These are phyloP conservation scores for Indicator maculatus DNA, from an alignment of 2,113 vertebrate genomes.

Conservation along the genomic window DNA sequence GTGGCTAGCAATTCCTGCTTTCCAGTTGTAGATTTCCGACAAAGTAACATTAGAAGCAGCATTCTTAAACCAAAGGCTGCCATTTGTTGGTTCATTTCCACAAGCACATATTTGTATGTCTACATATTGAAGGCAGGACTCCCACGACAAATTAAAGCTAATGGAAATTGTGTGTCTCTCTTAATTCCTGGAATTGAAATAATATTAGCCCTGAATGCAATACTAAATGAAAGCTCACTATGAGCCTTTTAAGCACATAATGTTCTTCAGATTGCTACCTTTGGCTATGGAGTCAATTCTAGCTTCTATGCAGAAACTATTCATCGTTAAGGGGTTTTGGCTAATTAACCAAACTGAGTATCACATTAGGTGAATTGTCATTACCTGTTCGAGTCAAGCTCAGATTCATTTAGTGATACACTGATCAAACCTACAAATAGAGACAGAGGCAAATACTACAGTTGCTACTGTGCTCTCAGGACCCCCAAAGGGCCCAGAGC, in stretches of 20 bases:
- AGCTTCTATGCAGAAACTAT: not conserved
- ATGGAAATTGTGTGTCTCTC: not conserved
- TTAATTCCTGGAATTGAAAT: not conserved
- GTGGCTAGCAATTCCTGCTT: not conserved
- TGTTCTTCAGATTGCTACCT: conserved; percentile 36
- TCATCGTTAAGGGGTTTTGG: conserved; percentile 33
- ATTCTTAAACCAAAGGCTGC: not conserved
- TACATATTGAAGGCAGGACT: not conserved
- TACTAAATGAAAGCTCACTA: conserved; percentile 6
- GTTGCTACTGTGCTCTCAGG: rapidly evolving
- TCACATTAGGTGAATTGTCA: not conserved
- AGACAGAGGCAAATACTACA: not conserved
- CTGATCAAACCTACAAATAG: not conserved
- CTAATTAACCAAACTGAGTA: conserved; percentile 35
- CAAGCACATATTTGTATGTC: conserved; percentile 1
- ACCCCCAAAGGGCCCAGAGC: not conserved
- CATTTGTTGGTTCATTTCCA: conserved; percentile 23
- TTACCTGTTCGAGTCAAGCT: not conserved
- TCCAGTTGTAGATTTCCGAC: not conserved
- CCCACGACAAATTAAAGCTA: not conserved
- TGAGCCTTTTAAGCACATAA: conserved; percentile 49
- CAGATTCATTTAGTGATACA: not conserved
- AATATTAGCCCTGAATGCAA: not conserved
- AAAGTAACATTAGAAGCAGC: not conserved
- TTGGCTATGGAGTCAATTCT: not conserved